Evolutionary conservation across 2,888 invertebrate genomes (phyloP), one percentile per base, ranked within the genome.

Genomic region (Diaprepes abbreviatus): DNA sequence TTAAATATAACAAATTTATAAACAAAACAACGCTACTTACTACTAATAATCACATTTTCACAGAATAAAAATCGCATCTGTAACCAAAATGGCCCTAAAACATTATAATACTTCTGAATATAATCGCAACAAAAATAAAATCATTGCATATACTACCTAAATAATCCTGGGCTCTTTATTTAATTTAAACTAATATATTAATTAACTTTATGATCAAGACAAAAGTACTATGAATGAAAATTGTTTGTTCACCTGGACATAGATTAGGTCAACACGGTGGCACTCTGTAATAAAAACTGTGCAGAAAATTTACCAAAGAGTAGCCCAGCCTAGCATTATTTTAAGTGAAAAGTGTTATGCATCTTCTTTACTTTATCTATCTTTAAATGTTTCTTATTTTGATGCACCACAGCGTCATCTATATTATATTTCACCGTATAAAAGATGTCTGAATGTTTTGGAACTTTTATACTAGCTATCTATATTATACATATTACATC

Each of bases 401-500:
- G n/a, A n/a, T n/a, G n/a, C n/a, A n/a, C n/a, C n/a, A n/a, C n/a
- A n/a, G n/a, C n/a, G n/a, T n/a, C n/a, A n/a, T n/a, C n/a, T n/a
- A n/a, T 48, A 40, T 5, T 12, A 50, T 12, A 50, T 64, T 45
- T 65, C 48, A 9, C 17, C 68, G 2, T 31, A 45, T 57, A 58
- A 19, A 48, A 58, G 50, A 63, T 16, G 2, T 65, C 65, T 54
- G 60, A 65, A 40, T 65, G 43, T 60, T 59, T 62, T 65, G 24
- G 65, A 70, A 65, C 28, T 5, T 60, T 60, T 52, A 36, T 38
- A 38, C 31, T 66, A 66, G 16, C 40, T 63, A 68, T 58, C 38
- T 62, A 59, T 60, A 69, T 36, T 48, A 65, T 71, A 64, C 57
- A 68, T 60, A 60, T 66, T 64, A 45, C 59, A 33, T 52, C 55